Evolutionary conservation across 2,797 vertebrate genomes (phyloP), one percentile per base, ranked within the genome.

Genomic region (Otolemur crassicaudatus): DNA sequence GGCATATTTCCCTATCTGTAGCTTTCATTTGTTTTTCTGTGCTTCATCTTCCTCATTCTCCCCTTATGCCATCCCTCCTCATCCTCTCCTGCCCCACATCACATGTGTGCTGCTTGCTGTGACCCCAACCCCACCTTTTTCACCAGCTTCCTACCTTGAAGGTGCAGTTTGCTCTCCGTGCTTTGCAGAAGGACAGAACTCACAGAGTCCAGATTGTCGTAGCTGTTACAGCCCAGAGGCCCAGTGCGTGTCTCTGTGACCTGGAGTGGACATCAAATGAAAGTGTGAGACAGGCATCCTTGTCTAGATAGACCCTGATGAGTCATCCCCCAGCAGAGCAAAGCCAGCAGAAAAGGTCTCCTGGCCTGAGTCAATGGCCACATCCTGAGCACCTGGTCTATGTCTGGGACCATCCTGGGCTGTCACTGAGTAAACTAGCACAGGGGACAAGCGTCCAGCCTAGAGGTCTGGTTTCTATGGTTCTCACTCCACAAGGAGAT

Each of bases 131-230:
- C 58, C 29, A 12, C 27, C 43, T 14, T 43, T 14, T 25, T 43
- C 90, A 7, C 17, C 20, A 22, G 17, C 22, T 81, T 77, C 99
- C 98, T 99, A 99, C 99, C 99, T 99, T 99, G 99, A 98, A 99
- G 99, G 97, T 99, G 99, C 97, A 99, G 99, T 98, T 99, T 99
- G 99, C 99, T 99, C 98, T 99, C 99, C 5, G 99, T 99, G 98
- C 99, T 99, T 99, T 99, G 99, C 97, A 99, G 99, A 95, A 99
- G 99, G 98, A 99, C 99, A 0, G 99, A 99, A 99, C 99, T 99
- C 97, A 99, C 99, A 37, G 99, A 99, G 99, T 99, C 99, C 99
- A 99, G 99, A 99, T 99, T 99, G 99, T 99, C 99, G n/a, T 99
- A 99, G 99, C 99, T 99, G 98, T 99, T 99, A 98, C 99, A 99